Evolutionary conservation across 2,113 vertebrate species (phyloP), one percentile per base, ranked within the genome.

Genomic region (Otus sunia): DNA sequence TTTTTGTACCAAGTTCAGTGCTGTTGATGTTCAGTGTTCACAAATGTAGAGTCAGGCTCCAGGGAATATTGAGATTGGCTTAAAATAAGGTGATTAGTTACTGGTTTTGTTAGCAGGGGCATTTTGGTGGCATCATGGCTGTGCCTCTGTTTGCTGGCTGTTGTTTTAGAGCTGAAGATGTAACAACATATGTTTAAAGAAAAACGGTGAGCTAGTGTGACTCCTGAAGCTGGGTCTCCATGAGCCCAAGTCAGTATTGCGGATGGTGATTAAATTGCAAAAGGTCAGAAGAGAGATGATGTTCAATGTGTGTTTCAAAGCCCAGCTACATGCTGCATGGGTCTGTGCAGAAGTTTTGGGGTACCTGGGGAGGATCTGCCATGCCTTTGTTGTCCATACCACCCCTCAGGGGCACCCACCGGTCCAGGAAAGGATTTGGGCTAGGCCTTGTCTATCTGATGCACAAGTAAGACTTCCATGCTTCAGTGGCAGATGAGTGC

Each of bases 291-390:
- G 77, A 45, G n/a, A 9, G 15, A 60, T 55, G 27, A 21, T 37
- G 22, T 45, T 77, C 25, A 30, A 1, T 9, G 15, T 36, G 49
- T 37, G 17, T 86, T 86, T 79, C 47, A 63, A 39, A 88, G 29
- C 15, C 2, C 0, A 9, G 32, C 41, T 77, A 30, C 9, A 10
- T 0, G 0, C 45, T 55, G 3, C 0, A 0, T 52, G 77, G 39
- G 2, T 20, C 1, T 55, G 34, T 32, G 21, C 20, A 41, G 60
- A 43, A 81, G 12, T 81, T 84, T 41, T 50, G 81, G n/a, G 15
- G 2, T 29, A 80, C 55, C 50, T 16, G 10, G 21, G 19, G 11
- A 47, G 47, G 47, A 91, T 12, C 17, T 88, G 36, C 18, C 1
- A 0, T 6, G 0, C 55, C 26, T 21, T 41, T 1, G 0, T 74